phyloP scores from a whole-genome alignment of 2,113 vertebrate species.

The Hemiprocne comata region DNA sequence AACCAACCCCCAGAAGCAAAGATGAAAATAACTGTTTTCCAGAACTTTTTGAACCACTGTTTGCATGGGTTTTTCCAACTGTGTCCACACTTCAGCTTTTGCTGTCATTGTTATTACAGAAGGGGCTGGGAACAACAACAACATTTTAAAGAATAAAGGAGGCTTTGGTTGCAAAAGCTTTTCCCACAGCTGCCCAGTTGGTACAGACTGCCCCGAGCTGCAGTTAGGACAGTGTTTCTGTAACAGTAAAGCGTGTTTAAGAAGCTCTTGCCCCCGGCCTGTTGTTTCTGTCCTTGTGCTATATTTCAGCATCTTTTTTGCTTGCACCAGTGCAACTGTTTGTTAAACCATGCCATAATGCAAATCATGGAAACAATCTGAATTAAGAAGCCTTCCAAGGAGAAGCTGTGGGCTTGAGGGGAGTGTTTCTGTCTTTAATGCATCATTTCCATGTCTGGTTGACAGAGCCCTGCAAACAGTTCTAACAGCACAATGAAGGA shows the following conservation, averaged over 20 bases:
- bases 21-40: not conserved
- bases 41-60: not conserved
- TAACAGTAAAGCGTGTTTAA: not conserved
- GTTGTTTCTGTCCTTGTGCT: not conserved
- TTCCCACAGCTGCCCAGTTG: constrained; percentile 5
- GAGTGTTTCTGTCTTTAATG: not conserved
- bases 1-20: not conserved
- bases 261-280: not conserved
- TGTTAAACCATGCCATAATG: not conserved
- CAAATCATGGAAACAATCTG: not conserved
- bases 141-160: constrained; percentile 32
- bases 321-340: not conserved
- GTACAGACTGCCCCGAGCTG: not conserved
- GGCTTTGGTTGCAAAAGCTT: not conserved
- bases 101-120: not conserved
- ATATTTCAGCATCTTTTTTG: constrained; percentile 24
- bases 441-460: not conserved
- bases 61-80: not conserved
- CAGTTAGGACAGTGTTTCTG: not conserved
- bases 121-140: not conserved
- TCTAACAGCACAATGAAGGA: not conserved
- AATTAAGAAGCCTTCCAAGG: not conserved
- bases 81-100: constrained; percentile 10
- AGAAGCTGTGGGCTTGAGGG: not conserved
- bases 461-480: not conserved